Evolutionary conservation across 2,113 vertebrate genomes (phyloP), one percentile per base, ranked within the genome.

Genomic region (Abramis brama): DNA sequence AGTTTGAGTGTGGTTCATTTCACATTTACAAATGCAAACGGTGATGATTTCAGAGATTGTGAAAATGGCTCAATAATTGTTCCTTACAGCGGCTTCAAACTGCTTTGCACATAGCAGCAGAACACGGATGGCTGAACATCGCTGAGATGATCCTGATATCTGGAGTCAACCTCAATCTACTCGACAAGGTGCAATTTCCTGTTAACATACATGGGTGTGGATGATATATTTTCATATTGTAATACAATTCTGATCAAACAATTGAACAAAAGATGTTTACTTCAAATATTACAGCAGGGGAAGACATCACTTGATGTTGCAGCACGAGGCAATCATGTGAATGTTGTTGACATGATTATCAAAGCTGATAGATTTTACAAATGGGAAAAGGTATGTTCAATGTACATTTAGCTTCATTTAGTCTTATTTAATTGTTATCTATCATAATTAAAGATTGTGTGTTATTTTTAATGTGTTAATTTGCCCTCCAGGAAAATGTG

Each of bases 331-430:
- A 97, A 96, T 91, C 96, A 98, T 5, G 84, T 97, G 85, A 93
- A 92, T 89, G 52, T 98, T 89, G 96, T 93, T 0, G 97, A 98
- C 90, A 97, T 97, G 97, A 96, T 98, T 87, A 96, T 98, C 89
- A 98, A 97, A 94, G 97, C 97, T 0, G 95, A 98, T 60, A 92
- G 96, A 2, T 97, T 97, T 93, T 97, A 97, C 92, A 95, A 92
- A 33, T 94, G 96, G 96, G 93, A 96, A 88, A 96, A 97, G 95
- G 97, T 95, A 92, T 21, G 11, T 33, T n/a, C 9, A 70, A 3
- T 10, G 12, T 12, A 62, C 5, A 43, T n/a, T 43, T 13, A 6
- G 10, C 36, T 73, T 12, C 11, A 23, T 2, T 39, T 71, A 73
- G 13, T 39, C 8, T 64, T 64, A 6, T 70, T 70, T 19, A 64